A percentile compares a stretch with the other conserved stretches of the same genome.
These are phyloP conservation scores for Hybos culiciformis DNA, from an alignment of 2,888 invertebrate species.

Conservation along the genomic window DNA sequence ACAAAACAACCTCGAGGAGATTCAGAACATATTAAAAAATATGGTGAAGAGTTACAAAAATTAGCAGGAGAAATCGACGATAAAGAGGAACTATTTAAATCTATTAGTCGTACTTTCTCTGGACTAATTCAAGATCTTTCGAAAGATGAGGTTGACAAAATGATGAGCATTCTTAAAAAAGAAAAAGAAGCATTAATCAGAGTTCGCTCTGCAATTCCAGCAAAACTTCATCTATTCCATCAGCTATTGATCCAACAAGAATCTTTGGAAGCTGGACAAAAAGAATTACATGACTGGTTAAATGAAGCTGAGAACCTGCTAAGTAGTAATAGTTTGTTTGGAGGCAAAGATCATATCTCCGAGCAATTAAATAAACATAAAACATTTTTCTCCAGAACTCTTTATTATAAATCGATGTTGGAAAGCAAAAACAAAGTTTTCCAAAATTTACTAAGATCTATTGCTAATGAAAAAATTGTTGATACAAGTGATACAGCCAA, in stretches of 20 bases:
- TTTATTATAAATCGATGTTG: constrained; percentile 86
- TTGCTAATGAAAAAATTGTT: constrained; percentile 59
- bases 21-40: constrained; percentile 63
- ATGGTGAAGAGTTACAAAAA: constrained; percentile 62
- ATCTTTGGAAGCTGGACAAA: constrained; percentile 74
- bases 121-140: constrained; percentile 77
- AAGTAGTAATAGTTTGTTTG: constrained; percentile 42
- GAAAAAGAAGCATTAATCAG: constrained; percentile 79
- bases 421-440: constrained; percentile 92
- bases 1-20: constrained; percentile 56
- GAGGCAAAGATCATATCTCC: constrained; percentile 57
- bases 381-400: constrained; percentile 72
- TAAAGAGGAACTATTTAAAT: constrained; percentile 80
- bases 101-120: constrained; percentile 84
- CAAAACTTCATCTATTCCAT: constrained; percentile 67
- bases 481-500: constrained; percentile 56
- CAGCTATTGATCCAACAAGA: constrained; percentile 79
- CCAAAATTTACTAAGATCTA: constrained; percentile 68
- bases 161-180: constrained; percentile 76
- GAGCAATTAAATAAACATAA: constrained; percentile 69
- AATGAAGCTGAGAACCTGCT: constrained; percentile 69
- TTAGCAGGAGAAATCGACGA: constrained; percentile 71
- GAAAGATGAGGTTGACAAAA: constrained; percentile 78
- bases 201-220: constrained; percentile 69
- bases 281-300: constrained; percentile 76